phyloP scores from a whole-genome alignment of 2,797 vertebrate genomes.

The Sandelia bainsii region DNA sequence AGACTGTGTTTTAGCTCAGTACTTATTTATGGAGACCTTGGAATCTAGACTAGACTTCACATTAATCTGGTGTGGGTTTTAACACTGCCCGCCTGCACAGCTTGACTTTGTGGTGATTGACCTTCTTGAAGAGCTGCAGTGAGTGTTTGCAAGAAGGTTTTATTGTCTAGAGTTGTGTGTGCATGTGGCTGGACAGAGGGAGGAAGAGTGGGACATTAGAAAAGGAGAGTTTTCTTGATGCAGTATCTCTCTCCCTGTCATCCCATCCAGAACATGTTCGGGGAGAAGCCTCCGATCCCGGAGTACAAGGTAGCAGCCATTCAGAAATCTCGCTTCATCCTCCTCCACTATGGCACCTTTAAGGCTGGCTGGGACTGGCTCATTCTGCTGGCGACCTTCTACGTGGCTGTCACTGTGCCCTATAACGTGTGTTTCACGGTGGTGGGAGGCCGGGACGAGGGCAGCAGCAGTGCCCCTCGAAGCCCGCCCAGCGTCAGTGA shows the following conservation, averaged over 20 bases:
- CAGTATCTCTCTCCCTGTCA: slow-evolving; percentile 27
- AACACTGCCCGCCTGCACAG: too few species aligned
- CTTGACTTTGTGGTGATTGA: too few species aligned
- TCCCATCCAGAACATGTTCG: slow-evolving; percentile 92
- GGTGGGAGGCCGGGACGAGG: slow-evolving; percentile 78
- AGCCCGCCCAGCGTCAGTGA: slow-evolving; percentile 95
- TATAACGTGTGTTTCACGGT: slow-evolving; percentile 97
- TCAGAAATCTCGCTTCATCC: slow-evolving; percentile 96
- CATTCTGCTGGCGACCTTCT: slow-evolving; percentile 96
- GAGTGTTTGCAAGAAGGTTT: too few species aligned
- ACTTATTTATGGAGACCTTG: too few species aligned
- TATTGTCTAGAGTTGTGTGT: too few species aligned
- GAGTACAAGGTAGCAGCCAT: slow-evolving; percentile 98
- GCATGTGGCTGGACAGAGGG: too few species aligned
- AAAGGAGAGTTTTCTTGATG: neutral
- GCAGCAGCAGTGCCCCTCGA: slow-evolving; percentile 84
- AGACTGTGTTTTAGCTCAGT: too few species aligned
- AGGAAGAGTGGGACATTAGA: too few species aligned
- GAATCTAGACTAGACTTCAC: too few species aligned
- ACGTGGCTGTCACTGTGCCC: slow-evolving; percentile 97
- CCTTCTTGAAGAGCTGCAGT: too few species aligned
- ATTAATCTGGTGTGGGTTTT: too few species aligned
- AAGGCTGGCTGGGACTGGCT: slow-evolving; percentile 99
- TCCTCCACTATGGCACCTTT: slow-evolving; percentile 97
- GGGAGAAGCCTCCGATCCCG: slow-evolving; percentile 95